Evolutionary conservation across 2,797 vertebrate genomes (phyloP).

Genomic region (Gallirallus australis): DNA sequence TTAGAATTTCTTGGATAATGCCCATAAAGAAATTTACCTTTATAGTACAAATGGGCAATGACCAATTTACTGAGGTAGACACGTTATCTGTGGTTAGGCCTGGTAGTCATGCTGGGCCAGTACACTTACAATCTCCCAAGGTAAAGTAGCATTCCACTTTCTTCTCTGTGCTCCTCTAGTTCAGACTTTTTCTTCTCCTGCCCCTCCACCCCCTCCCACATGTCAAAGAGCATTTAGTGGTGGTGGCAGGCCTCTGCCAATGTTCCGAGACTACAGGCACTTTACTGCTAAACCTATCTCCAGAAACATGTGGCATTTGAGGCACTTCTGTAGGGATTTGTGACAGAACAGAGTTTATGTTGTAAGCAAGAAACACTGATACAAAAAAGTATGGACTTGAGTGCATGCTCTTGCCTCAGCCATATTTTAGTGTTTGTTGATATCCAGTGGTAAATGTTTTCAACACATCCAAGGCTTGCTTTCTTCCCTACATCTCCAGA

Average conservation of each 20-base stretch:
- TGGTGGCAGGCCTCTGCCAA: not conserved
- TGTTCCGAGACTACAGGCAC: not conserved
- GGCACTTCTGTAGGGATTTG: not conserved
- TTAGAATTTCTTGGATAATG: not conserved
- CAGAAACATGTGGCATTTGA: not conserved
- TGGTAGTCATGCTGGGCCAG: not conserved
- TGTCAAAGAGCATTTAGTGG: not conserved
- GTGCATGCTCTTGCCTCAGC: not conserved
- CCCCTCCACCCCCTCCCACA: too few relatives aligned
- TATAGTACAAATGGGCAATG: not conserved
- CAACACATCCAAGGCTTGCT: fast-evolving
- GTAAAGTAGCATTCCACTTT: not conserved
- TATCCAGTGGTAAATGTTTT: not conserved
- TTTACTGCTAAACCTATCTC: not conserved
- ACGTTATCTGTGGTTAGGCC: not conserved
- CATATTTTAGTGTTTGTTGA: not conserved
- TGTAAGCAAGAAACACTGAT: not conserved
- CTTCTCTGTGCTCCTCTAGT: not conserved
- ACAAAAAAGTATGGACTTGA: not conserved
- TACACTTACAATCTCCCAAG: not conserved
- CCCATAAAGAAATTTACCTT: not conserved
- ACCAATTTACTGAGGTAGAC: not conserved
- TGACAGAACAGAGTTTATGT: not conserved
- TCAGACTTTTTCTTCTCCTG: not conserved
- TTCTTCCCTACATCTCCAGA: not conserved